phyloP scores from a whole-genome alignment of 2,113 vertebrate genomes.

The Oreochromis tanganicae region DNA sequence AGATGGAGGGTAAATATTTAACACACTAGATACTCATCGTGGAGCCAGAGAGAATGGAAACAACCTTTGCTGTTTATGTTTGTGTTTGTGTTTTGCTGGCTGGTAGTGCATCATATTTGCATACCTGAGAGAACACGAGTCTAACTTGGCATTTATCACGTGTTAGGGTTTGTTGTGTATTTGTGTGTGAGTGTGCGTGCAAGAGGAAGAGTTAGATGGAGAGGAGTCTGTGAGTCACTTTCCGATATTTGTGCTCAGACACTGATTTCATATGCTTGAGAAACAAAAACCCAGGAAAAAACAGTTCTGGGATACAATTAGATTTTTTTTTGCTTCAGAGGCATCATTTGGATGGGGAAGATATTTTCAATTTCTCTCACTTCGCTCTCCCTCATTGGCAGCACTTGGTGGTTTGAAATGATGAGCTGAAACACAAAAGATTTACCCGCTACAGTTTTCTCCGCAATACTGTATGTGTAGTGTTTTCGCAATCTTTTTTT shows the following conservation, averaged over 20 bases:
- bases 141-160: neutral
- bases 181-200: neutral
- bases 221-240: constrained; percentile 39
- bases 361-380: neutral
- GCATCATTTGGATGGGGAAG: constrained; percentile 19
- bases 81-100: neutral
- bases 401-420: neutral
- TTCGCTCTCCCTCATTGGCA: neutral
- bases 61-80: constrained; percentile 10
- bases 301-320: constrained; percentile 16
- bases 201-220: neutral
- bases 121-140: neutral
- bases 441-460: neutral
- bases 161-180: neutral
- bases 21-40: constrained; percentile 33
- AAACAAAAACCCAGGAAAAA: constrained; percentile 40
- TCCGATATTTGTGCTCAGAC: constrained; percentile 43
- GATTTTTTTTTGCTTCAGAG: constrained; percentile 7
- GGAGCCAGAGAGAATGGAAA: constrained; percentile 19
- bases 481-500: neutral
- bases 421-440: constrained; percentile 4
- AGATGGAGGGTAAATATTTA: constrained; percentile 51
- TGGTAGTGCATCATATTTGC: neutral
- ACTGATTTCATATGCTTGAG: constrained; percentile 3
- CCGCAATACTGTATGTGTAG: neutral